These are phyloP conservation scores for Lordiphosa mommai DNA, from an alignment of 1,140 invertebrate species.

Conservation along the genomic window DNA sequence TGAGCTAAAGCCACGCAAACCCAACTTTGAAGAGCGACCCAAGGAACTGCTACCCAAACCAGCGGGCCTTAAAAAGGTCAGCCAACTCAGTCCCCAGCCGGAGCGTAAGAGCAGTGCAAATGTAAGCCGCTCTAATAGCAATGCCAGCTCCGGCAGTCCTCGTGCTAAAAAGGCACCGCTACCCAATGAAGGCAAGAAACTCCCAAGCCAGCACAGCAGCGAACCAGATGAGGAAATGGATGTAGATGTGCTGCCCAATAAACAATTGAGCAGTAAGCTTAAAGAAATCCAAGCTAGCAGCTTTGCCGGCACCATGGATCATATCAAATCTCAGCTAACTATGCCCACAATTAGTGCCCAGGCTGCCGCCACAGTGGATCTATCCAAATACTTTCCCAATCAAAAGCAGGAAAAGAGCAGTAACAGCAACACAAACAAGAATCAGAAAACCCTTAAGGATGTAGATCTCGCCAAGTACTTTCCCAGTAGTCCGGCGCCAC, in stretches of 20 bases:
- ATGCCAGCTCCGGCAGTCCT: slow-evolving; percentile 38
- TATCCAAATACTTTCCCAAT: slow-evolving; percentile 78
- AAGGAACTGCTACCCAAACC: slow-evolving; percentile 46
- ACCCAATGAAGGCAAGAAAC: slow-evolving; percentile 43
- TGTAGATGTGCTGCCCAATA: slow-evolving; percentile 34
- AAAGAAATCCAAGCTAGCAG: slow-evolving; percentile 72
- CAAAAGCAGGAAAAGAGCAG: slow-evolving; percentile 63
- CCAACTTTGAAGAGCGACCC: slow-evolving; percentile 59
- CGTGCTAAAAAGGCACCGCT: slow-evolving; percentile 22
- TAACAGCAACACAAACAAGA: slow-evolving; percentile 62
- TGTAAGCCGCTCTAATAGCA: slow-evolving; percentile 60
- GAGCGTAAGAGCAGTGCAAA: slow-evolving; percentile 39
- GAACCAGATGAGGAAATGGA: slow-evolving; percentile 44
- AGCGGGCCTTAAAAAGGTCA: slow-evolving; percentile 16
- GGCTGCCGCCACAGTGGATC: slow-evolving; percentile 49
- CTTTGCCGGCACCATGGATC: slow-evolving; percentile 75
- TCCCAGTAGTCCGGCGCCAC: slow-evolving; percentile 66
- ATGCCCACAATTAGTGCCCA: slow-evolving; percentile 66
- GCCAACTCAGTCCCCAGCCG: slow-evolving; percentile 33
- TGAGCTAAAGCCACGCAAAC: slow-evolving; percentile 56
- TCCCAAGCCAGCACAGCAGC: slow-evolving; percentile 37
- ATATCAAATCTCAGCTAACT: slow-evolving; percentile 66
- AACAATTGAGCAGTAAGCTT: slow-evolving; percentile 48
- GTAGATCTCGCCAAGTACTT: slow-evolving; percentile 76
- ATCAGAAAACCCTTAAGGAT: slow-evolving; percentile 73